Evolutionary conservation across 2,113 vertebrate species (phyloP), one percentile per base, ranked within the genome.

Genomic region (Neoarius graeffei): DNA sequence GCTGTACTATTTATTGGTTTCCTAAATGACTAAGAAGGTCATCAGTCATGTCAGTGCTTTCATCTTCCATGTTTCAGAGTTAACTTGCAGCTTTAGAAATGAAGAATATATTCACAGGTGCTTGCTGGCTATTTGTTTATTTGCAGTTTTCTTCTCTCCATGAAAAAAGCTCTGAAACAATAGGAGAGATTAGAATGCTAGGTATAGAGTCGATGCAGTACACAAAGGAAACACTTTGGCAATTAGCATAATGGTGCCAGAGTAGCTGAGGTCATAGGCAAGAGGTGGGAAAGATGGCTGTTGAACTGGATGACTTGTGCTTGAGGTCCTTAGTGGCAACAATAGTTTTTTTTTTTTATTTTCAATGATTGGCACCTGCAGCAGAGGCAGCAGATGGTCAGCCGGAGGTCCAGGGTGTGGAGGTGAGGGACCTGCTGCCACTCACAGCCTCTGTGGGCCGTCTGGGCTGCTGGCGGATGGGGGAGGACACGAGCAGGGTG

Each of bases 361-460:
- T 77, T n/a, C 57, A 90, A 86, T 93, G 94, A 94, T 91, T 94
- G 94, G 94, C 94, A 94, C 91, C 92, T 93, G 90, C 91, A 92
- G 84, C 85, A 14, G 89, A 89, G 87, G 90, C 86, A 90, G 87
- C 95, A 95, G 94, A 96, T 96, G 95, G 94, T 89, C 74, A 57
- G 92, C 93, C 85, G 13, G 88, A 88, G 90, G 85, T 87, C 90
- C 30, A 30, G 90, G 94, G 91, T 93, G 91, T n/a, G 50, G 89
- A 90, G 91, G 93, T 91, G 91, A 85, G 90, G 92, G 93, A 93
- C 94, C 91, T 85, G 14, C 90, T 94, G 93, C 93, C 91, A 89
- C 89, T 91, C 90, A 62, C 77, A 91, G 91, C 90, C 93, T 93
- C 94, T 94, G 93, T 91, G 92, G 92, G 84, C 89, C 67, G 89